Evolutionary conservation across 2,113 vertebrate genomes (phyloP).

Genomic region (Salvelinus fontinalis): DNA sequence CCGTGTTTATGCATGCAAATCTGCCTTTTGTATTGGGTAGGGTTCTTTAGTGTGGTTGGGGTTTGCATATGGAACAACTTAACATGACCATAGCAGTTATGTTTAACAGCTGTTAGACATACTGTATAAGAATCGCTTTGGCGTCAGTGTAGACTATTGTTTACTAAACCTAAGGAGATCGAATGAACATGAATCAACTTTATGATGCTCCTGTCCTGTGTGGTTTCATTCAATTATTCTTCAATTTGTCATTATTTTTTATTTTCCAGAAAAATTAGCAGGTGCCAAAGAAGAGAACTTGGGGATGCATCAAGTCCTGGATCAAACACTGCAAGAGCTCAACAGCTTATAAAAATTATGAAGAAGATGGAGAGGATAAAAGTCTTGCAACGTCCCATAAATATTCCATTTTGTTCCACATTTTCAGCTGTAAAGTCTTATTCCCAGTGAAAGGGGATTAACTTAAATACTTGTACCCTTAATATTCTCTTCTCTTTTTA

Average conservation of each 20-base stretch:
- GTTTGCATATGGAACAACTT: constrained; percentile 63
- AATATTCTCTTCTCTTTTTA: constrained; percentile 31
- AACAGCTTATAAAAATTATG: constrained; percentile 86
- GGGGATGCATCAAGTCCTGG: constrained; percentile 90
- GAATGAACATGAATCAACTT: not conserved
- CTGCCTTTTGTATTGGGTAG: constrained; percentile 14
- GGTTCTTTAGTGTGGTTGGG: constrained; percentile 22
- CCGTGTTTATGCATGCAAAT: constrained; percentile 46
- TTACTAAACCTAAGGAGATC: constrained; percentile 16
- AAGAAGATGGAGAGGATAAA: constrained; percentile 50
- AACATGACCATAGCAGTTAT: constrained; percentile 42
- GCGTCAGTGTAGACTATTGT: constrained; percentile 8
- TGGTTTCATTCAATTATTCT: not conserved
- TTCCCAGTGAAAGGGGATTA: constrained; percentile 56
- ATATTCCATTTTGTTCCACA: constrained; percentile 66
- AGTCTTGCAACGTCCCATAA: constrained; percentile 68
- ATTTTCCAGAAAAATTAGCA: constrained; percentile 84
- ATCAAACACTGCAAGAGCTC: constrained; percentile 92
- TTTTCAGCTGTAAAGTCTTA: constrained; percentile 61
- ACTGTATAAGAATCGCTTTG: constrained; percentile 15
- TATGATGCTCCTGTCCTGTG: constrained; percentile 6
- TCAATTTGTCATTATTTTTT: constrained; percentile 32
- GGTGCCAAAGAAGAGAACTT: constrained; percentile 91
- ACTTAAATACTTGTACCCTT: constrained; percentile 63
- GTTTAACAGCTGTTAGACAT: constrained; percentile 47